phyloP scores from a whole-genome alignment of 2,113 vertebrate species.

The Edolisoma coerulescens region DNA sequence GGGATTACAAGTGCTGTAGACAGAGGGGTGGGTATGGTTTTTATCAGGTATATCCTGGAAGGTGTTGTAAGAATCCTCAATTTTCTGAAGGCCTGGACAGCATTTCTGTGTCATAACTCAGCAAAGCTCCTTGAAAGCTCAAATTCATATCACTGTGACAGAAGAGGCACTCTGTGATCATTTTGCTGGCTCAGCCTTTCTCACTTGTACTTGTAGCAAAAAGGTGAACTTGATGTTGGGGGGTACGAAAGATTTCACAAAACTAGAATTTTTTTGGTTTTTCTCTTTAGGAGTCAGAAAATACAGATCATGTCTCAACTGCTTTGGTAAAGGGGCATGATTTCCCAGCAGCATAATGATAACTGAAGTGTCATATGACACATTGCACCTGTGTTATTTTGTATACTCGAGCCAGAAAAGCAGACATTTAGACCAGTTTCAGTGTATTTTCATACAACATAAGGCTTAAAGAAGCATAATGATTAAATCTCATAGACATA shows the following conservation, averaged over 20 bases:
- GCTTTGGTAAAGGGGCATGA: background rate
- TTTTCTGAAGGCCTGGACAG: background rate
- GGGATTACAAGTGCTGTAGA: background rate
- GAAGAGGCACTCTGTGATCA: background rate
- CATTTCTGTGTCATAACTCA: background rate
- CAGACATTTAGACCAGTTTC: background rate
- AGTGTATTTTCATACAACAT: background rate
- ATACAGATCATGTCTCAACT: background rate
- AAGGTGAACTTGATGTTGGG: background rate
- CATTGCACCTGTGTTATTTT: background rate
- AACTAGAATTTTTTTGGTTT: fast-evolving
- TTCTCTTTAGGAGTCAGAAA: background rate
- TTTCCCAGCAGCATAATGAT: background rate
- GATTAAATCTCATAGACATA: background rate
- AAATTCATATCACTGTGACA: background rate
- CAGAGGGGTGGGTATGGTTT: background rate
- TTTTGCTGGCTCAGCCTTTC: background rate
- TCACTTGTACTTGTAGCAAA: background rate
- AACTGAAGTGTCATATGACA: background rate
- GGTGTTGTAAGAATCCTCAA: background rate
- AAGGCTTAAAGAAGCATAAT: background rate
- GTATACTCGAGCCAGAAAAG: background rate
- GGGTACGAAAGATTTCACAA: background rate
- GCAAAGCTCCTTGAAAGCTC: background rate
- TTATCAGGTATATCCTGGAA: background rate